These are phyloP conservation scores for Alfaro cultratus DNA, from an alignment of 2,797 vertebrate species.

Conservation along the genomic window DNA sequence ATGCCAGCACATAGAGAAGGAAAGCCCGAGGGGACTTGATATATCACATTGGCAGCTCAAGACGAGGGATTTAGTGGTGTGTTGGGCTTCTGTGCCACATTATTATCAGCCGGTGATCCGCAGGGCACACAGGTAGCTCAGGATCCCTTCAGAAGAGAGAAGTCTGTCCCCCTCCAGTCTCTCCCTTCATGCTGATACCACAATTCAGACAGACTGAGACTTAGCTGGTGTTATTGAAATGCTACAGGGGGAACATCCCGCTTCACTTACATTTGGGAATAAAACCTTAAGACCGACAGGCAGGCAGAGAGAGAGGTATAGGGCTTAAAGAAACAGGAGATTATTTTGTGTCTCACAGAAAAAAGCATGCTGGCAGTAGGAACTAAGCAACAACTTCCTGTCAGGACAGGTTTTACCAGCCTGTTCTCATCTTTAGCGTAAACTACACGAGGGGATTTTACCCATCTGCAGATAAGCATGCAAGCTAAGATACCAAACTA, in stretches of 20 bases:
- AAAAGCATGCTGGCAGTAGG: constrained; percentile 5
- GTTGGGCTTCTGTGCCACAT: constrained; percentile 74
- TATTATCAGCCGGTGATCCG: constrained; percentile 75
- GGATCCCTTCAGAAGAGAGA: constrained; percentile 63
- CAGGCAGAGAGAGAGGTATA: constrained; percentile 25
- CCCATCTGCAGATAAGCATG: constrained; percentile 44
- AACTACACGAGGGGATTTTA: constrained; percentile 40
- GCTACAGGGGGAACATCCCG: constrained; percentile 41
- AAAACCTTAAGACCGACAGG: constrained; percentile 28
- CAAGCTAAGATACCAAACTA: constrained; percentile 37
- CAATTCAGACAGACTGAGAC: constrained; percentile 59
- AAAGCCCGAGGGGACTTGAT: constrained; percentile 68
- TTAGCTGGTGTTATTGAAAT: constrained; percentile 69
- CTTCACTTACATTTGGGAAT: constrained; percentile 44
- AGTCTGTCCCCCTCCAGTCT: constrained; percentile 61
- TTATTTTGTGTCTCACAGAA: constrained; percentile 18
- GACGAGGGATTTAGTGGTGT: constrained; percentile 69
- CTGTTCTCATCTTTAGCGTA: constrained; percentile 30
- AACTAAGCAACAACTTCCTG: constrained; percentile 10
- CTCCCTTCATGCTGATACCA: constrained; percentile 50
- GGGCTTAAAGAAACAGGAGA: constrained; percentile 19
- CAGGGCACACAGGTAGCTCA: constrained; percentile 68
- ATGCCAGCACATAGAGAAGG: constrained; percentile 47
- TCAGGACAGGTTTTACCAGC: constrained; percentile 37
- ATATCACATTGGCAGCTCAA: constrained; percentile 64